Evolutionary conservation across 2,113 vertebrate species (phyloP).

Genomic region (Pelvicachromis taeniatus): DNA sequence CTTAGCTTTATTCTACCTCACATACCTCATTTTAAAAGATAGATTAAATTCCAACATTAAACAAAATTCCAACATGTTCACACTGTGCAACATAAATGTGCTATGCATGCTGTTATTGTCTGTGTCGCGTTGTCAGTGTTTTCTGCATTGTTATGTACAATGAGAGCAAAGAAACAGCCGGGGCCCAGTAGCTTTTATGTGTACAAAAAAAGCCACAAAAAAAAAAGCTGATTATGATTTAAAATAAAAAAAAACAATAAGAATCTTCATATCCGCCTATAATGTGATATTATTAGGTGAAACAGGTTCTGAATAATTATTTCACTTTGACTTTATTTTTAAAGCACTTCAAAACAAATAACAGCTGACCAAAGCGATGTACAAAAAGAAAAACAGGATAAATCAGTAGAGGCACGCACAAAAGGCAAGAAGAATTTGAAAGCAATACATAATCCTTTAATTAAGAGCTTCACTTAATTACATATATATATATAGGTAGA

Average conservation of each 20-base stretch:
- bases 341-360: not conserved
- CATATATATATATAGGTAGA: no score
- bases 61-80: not conserved
- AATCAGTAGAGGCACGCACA: not conserved
- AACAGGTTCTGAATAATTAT: not conserved
- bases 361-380: not conserved
- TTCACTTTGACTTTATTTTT: not conserved
- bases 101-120: rapidly evolving
- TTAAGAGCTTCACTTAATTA: not conserved
- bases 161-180: not conserved
- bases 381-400: not conserved
- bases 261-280: rapidly evolving
- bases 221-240: not conserved
- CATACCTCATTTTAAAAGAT: not conserved
- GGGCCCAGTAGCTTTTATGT: not conserved
- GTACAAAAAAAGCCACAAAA: rapidly evolving
- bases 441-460: not conserved
- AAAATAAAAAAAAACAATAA: not conserved
- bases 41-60: not conserved
- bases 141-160: not conserved
- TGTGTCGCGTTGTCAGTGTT: not conserved
- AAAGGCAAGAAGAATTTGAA: not conserved
- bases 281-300: not conserved
- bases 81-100: not conserved
- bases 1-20: not conserved